Evolutionary conservation across 2,797 vertebrate genomes (phyloP).

Genomic region (Alouatta caraya): DNA sequence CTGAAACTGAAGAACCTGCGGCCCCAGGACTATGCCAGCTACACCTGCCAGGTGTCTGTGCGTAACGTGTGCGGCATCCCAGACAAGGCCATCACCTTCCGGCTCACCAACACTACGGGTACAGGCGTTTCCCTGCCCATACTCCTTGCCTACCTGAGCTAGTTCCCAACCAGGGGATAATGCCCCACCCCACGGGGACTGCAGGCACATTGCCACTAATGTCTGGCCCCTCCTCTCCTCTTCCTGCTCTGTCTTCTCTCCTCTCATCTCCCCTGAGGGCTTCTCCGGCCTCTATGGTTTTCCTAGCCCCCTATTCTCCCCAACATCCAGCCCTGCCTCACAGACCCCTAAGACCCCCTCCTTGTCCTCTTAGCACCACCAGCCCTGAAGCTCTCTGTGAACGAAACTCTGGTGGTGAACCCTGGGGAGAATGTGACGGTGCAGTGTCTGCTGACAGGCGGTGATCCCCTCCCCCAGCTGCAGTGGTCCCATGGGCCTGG

Average conservation of each 20-base stretch:
- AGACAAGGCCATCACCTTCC: constrained; percentile 95
- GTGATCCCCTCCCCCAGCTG: constrained; percentile 91
- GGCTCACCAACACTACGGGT: constrained; percentile 96
- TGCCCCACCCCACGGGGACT: not conserved
- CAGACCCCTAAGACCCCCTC: constrained; percentile 38
- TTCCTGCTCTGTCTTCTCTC: not conserved
- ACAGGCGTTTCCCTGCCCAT: not conserved
- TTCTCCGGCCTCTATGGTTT: not conserved
- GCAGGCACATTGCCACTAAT: not conserved
- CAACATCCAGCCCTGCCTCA: not conserved
- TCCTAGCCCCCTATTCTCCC: not conserved
- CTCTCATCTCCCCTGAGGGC: not conserved
- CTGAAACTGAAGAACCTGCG: constrained; percentile 97
- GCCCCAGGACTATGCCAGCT: constrained; percentile 96
- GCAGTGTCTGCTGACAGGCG: constrained; percentile 91
- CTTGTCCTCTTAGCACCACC: constrained; percentile 88
- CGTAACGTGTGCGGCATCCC: constrained; percentile 97
- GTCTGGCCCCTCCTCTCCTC: not conserved
- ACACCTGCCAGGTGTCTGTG: constrained; percentile 97
- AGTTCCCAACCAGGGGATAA: not conserved
- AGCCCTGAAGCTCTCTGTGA: constrained; percentile 93
- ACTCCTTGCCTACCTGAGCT: not conserved
- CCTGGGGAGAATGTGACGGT: constrained; percentile 93
- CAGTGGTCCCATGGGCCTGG: constrained; percentile 93
- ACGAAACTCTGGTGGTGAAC: constrained; percentile 95